These are phyloP conservation scores for Pygmarrhopalites habei DNA, from an alignment of 1,140 invertebrate genomes.

Conservation along the genomic window DNA sequence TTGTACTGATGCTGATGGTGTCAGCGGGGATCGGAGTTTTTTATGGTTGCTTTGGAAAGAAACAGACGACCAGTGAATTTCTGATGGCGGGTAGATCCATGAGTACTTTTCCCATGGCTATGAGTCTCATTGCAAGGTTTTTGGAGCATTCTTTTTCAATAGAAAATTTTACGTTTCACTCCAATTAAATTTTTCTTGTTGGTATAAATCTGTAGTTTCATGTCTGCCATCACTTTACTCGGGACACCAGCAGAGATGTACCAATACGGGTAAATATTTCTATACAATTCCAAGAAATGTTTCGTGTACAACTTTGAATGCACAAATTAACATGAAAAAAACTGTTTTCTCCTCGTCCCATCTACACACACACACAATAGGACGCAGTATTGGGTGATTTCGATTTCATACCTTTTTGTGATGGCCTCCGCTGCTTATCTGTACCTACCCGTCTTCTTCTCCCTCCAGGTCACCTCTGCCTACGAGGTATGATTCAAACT, in stretches of 20 bases:
- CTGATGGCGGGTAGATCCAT: constrained; percentile 42
- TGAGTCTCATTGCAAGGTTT: constrained; percentile 61
- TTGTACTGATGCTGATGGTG: constrained; percentile 39
- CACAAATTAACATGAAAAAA: too few relatives aligned
- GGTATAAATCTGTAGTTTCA: not conserved
- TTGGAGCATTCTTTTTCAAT: too few relatives aligned
- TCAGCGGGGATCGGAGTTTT: constrained; percentile 47
- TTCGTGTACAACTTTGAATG: too few relatives aligned
- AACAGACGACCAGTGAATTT: constrained; percentile 45
- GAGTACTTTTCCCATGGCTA: constrained; percentile 58
- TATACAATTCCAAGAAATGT: too few relatives aligned
- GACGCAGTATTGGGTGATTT: constrained; percentile 44
- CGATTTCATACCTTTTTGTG: constrained; percentile 44
- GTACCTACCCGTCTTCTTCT: constrained; percentile 53
- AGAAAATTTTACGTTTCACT: not conserved
- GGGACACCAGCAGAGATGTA: constrained; percentile 32
- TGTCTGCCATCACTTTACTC: constrained; percentile 46
- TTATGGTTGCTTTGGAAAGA: constrained; percentile 46
- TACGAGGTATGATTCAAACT: constrained; percentile 28
- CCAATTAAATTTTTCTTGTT: not conserved
- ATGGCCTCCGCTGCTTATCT: constrained; percentile 47
- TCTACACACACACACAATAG: too few relatives aligned
- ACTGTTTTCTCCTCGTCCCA: too few relatives aligned
- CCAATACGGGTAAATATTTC: too few relatives aligned
- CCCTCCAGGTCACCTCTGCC: constrained; percentile 45